Base-by-base conservation (phyloP, 2,888 invertebrate species). In the Cactoblastis cactorum region DNA sequence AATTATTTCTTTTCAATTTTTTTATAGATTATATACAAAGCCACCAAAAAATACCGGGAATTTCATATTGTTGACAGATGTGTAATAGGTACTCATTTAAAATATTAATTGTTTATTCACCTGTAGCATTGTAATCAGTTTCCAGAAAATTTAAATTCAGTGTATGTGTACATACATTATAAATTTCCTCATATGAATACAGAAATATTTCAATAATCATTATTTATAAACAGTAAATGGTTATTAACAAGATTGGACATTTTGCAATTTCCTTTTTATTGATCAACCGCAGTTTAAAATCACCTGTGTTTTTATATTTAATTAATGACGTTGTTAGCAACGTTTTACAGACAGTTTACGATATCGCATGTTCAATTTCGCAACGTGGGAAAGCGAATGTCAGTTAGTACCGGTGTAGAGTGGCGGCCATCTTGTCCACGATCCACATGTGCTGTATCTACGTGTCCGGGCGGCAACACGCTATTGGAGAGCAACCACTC, bases 351-450 rank as follows among this genome's bases (percentile, higher is more conserved):
- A 17, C 4, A 35, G 14, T 8, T 2, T 33, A 33, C 12, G 17
- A 15, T 14, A 33, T 41, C 41, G 49, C 41, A 33, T 17, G 32
- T 39, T 19, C n/a, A 71, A 74, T 73, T 68, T 74, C 71, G 74
- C 79, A 77, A 87, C 86, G 85, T 88, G 87, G 87, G 87, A 88
- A 89, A 87, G 87, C 87, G 87, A 86, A 86, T 83, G 80, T 83
- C 77, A 71, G 73, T 53, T 58, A 22, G 39, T 39, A 22, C 22
- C 39, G 22, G n/a, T 65, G 63, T 63, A 75, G 76, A 84, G 22
- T 63, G 76, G 76, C 85, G 71, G 87, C 88, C 88, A 88, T 88
- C 77, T 87, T 88, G 84, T 73, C 81, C 80, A 80, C 49, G 8
- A 28, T 28, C 28, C 28, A 33, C 32, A 18, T 37, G 33, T 33